Base-by-base conservation (phyloP, 2,797 vertebrate genomes). In the Notolepis coatsorum region DNA sequence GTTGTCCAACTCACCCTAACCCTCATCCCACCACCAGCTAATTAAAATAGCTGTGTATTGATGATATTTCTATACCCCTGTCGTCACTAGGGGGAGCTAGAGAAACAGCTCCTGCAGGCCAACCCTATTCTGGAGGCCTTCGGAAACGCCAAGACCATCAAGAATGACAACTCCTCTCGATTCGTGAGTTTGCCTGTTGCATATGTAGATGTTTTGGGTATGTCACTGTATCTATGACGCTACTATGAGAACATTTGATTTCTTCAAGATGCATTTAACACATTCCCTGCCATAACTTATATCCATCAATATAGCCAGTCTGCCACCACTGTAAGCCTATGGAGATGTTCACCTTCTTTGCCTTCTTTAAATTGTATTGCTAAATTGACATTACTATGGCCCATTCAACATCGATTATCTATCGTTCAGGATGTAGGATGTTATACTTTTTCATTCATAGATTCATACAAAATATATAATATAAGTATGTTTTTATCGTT, bases 41-140 rank as follows among this genome's bases (percentile, higher is more conserved):
- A 24, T 3, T 41, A 1, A 31, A 12, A 5, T 25, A 9, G 20
- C 7, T 49, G 20, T 49, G 7, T 49, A 47, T 57, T 21, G 21
- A 4, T 42, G 15, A 52, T 68, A 33, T 71, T 39, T 72, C 15
- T 81, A 28, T 71, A 20, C 74, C 20, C 33, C 43, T 84, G 24
- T 77, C 39, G 18, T 80, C 94, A 94, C 80, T 84, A 99, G 97
- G 97, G 97, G 49, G 97, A 99, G 94, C 90, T 99, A 74, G 97
- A 99, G 90, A 98, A 99, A 81, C 96, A 99, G 82, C 96, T 99
- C 68, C 93, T 99, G 51, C 97, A 99, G 91, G 95, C 97, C 69
- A 99, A 99, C 59, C 97, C 97, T 35, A 98, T 98, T 71, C 92
- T 99, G 74, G 97, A 99, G 88, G 97, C 97, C 65, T 99, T 99